Conservation (phyloP, 2,113 vertebrate species). For the Pipra filicauda region DNA sequence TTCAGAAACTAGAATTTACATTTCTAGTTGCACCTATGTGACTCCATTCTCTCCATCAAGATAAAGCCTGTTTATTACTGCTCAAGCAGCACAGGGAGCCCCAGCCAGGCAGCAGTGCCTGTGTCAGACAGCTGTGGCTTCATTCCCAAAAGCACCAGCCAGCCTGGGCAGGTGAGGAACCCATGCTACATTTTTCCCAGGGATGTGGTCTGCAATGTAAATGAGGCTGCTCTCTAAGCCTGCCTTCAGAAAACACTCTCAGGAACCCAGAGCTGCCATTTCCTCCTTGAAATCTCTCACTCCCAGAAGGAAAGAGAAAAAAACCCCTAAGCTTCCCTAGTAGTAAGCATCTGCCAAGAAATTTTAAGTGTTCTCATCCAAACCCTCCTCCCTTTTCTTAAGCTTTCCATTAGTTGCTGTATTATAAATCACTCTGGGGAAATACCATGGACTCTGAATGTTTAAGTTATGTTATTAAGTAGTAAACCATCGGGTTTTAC, state of each 20-base stretch:
- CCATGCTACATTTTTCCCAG: not conserved
- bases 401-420: slow-evolving; percentile 5
- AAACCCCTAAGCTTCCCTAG: not conserved
- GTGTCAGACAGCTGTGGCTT: not conserved
- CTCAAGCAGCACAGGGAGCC: not conserved
- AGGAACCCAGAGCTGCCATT: not conserved
- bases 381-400: not conserved
- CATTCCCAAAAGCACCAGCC: not conserved
- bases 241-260: not conserved
- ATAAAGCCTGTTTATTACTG: not conserved
- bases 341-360: slow-evolving; percentile 29
- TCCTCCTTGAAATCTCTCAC: slow-evolving; percentile 8
- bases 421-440: slow-evolving; percentile 18
- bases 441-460: not conserved
- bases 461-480: not conserved
- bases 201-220: not conserved
- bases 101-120: rapidly evolving
- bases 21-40: not conserved
- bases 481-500: not conserved
- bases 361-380: slow-evolving; percentile 5
- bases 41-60: not conserved
- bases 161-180: not conserved
- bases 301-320: not conserved
- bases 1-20: not conserved
- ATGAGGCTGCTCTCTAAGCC: not conserved